Percentiles rank a stretch among this genome's conserved stretches.
Conservation (phyloP, 1,140 invertebrate species). For the Diabrotica virgifera region DNA sequence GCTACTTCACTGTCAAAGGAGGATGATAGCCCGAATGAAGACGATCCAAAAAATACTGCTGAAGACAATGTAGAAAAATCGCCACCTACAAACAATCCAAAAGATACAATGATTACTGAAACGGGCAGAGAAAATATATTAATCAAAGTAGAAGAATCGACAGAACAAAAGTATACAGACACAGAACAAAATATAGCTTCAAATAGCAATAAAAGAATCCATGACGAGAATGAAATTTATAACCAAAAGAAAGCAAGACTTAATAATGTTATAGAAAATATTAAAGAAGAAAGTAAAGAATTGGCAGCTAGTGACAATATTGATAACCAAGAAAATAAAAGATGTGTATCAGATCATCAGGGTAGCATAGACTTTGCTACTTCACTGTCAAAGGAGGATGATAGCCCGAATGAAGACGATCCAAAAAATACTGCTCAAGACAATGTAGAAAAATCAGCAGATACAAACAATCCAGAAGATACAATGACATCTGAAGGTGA, state of each 20-base stretch:
- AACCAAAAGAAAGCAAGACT: no score
- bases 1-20: background rate
- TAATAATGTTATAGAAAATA: no score
- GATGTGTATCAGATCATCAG: background rate
- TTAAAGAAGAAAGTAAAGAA: no score
- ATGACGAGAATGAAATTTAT: no score
- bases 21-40: no score
- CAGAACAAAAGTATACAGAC: no score
- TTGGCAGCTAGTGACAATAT: no score
- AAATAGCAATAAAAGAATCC: no score
- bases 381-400: no score
- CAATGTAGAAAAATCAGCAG: background rate
- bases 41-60: background rate
- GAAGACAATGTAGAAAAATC: background rate
- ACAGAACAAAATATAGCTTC: no score
- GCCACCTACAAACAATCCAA: background rate
- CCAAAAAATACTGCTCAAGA: background rate
- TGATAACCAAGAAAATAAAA: conserved; percentile 6
- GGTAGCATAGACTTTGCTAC: background rate
- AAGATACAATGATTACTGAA: background rate
- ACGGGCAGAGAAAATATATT: background rate
- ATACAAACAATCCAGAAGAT: background rate
- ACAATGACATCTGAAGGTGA: background rate
- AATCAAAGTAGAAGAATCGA: background rate
- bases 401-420: no score